phyloP scores from a whole-genome alignment of 2,888 invertebrate genomes.

The Maniola hyperantus region DNA sequence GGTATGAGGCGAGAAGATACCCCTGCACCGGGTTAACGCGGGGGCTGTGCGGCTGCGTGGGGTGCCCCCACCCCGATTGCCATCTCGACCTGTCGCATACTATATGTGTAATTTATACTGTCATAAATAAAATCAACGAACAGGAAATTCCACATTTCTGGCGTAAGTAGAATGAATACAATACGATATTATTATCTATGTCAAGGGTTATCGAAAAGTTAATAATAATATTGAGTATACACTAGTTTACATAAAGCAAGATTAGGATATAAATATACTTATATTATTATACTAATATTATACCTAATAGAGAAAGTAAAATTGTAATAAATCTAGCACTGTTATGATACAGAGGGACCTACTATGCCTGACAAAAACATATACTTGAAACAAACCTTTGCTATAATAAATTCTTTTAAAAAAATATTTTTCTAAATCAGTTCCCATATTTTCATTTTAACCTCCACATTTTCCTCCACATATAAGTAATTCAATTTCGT shows the following conservation, averaged over 20 bases:
- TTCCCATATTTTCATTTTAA: slow-evolving; percentile 8
- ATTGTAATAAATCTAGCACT: slow-evolving; percentile 10
- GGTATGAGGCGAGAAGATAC: too few species aligned
- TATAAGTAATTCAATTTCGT: slow-evolving; percentile 21
- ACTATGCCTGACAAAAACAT: background rate
- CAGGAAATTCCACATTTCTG: slow-evolving; percentile 17
- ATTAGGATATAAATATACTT: slow-evolving; percentile 20
- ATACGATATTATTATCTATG: slow-evolving; percentile 28
- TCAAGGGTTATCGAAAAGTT: slow-evolving; percentile 29
- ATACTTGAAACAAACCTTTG: background rate
- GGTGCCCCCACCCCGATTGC: too few species aligned
- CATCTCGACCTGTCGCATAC: too few species aligned
- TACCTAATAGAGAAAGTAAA: slow-evolving; percentile 9
- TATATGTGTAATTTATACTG: too few species aligned
- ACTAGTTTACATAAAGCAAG: slow-evolving; percentile 23
- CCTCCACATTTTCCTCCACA: slow-evolving; percentile 10
- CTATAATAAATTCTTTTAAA: background rate
- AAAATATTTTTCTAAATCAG: background rate
- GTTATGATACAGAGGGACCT: slow-evolving; percentile 19
- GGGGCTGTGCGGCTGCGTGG: too few species aligned
- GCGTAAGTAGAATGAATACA: slow-evolving; percentile 23
- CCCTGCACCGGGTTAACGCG: too few species aligned
- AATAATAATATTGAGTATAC: slow-evolving; percentile 17
- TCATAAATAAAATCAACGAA: slow-evolving; percentile 13
- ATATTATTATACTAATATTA: slow-evolving; percentile 17